Percentiles rank a stretch among this genome's conserved stretches.
These are phyloP conservation scores for Brevimyrus niger DNA, from an alignment of 2,113 vertebrate species.

Conservation along the genomic window DNA sequence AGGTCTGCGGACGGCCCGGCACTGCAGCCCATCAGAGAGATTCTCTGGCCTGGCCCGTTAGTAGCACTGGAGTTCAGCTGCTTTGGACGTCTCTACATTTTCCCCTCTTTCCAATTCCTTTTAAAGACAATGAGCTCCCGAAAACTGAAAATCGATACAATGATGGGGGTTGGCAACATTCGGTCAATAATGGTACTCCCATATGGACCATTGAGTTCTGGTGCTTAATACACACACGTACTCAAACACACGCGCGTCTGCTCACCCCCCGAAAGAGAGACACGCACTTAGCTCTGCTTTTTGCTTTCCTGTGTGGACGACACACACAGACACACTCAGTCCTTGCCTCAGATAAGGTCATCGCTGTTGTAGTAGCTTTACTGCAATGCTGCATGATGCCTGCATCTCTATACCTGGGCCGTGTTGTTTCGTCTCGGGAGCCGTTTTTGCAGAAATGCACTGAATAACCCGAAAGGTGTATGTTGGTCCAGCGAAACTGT, in stretches of 20 bases:
- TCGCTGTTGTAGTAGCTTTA: background rate
- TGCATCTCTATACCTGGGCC: background rate
- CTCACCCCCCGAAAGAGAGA: background rate
- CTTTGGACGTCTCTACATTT: constrained; percentile 9
- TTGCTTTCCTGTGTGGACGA: background rate
- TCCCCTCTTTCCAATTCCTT: constrained; percentile 29
- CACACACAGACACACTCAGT: background rate
- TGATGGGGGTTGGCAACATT: constrained; percentile 27
- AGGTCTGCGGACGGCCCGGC: accelerated
- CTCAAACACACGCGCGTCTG: background rate
- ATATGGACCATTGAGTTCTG: constrained; percentile 26
- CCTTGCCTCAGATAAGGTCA: background rate
- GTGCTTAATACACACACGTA: constrained; percentile 11
- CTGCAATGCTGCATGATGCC: background rate
- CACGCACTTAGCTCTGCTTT: background rate
- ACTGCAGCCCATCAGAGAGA: background rate
- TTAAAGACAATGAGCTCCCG: constrained; percentile 29
- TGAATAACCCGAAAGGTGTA: background rate
- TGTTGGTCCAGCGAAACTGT: background rate
- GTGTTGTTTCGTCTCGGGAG: background rate
- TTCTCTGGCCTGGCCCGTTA: background rate
- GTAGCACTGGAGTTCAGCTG: background rate
- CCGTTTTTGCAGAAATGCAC: background rate
- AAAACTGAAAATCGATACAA: constrained; percentile 42
- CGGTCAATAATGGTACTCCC: constrained; percentile 23